Evolutionary conservation across 2,888 invertebrate genomes (phyloP).

Genomic region (Cephus spinipes): DNA sequence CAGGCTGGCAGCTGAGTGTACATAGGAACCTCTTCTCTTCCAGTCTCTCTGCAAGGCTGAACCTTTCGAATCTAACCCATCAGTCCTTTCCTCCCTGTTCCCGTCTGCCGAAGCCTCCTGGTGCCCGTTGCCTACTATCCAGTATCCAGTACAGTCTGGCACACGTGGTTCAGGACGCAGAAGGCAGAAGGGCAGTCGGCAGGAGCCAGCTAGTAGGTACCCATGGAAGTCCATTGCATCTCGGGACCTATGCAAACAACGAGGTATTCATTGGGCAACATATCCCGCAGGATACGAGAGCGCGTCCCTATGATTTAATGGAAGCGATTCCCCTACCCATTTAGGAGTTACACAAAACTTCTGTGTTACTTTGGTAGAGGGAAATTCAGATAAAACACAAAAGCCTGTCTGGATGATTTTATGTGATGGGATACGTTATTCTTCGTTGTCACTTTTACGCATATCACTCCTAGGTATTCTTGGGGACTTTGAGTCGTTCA

Average conservation of each 20-base stretch:
- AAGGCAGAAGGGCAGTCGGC: background rate
- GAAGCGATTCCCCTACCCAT: slow-evolving; percentile 24
- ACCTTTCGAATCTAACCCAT: slow-evolving; percentile 48
- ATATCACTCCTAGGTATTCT: background rate
- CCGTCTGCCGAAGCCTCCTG: slow-evolving; percentile 24
- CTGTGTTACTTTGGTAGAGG: background rate
- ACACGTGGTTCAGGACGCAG: background rate
- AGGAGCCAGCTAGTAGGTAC: background rate
- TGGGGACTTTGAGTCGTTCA: background rate
- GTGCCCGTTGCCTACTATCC: slow-evolving; percentile 2
- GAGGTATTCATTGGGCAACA: slow-evolving; percentile 54
- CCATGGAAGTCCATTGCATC: slow-evolving; percentile 17
- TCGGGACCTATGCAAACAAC: slow-evolving; percentile 25
- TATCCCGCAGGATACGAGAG: slow-evolving; percentile 28
- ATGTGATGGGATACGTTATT: background rate
- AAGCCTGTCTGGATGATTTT: background rate
- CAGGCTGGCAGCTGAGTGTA: slow-evolving; percentile 10
- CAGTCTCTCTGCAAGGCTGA: slow-evolving; percentile 28
- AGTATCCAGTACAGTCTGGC: background rate
- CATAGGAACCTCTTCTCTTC: slow-evolving; percentile 18
- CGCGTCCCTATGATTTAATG: slow-evolving; percentile 49
- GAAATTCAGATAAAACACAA: background rate
- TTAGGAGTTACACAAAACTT: background rate
- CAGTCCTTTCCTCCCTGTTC: slow-evolving; percentile 32
- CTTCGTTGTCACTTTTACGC: background rate